phyloP scores from a whole-genome alignment of 2,888 invertebrate species.

The Himalopsyche tibetana region DNA sequence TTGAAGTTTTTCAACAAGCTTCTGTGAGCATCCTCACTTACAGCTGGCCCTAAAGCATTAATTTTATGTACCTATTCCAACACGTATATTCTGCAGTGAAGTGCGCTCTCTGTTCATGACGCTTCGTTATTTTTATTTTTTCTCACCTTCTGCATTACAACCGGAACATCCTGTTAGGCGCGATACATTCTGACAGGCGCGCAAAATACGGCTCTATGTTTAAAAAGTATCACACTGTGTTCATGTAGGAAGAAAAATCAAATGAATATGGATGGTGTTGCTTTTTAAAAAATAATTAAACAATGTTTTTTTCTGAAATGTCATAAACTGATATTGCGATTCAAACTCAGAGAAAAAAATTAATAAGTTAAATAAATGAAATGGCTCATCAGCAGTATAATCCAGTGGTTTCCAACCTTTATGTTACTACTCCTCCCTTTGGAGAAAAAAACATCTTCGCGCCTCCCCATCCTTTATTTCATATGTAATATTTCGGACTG shows the following conservation, averaged over 20 bases:
- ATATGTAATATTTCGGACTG: too few species aligned
- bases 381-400: too few species aligned
- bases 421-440: too few species aligned
- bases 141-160: slow-evolving; percentile 17
- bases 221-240: slow-evolving; percentile 27
- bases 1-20: too few species aligned
- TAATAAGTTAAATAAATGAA: too few species aligned
- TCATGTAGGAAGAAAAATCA: slow-evolving; percentile 16
- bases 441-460: too few species aligned
- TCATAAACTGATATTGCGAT: too few species aligned
- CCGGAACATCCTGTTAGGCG: slow-evolving; percentile 41
- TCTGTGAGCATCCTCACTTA: not conserved
- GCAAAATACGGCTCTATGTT: slow-evolving; percentile 31
- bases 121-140: slow-evolving; percentile 41
- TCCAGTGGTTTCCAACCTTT: too few species aligned
- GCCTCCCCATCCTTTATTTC: too few species aligned
- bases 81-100: slow-evolving; percentile 37
- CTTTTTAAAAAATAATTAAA: not conserved
- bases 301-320: too few species aligned
- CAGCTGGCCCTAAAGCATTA: not conserved
- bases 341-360: too few species aligned
- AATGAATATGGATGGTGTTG: slow-evolving; percentile 15
- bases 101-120: slow-evolving; percentile 5
- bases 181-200: slow-evolving; percentile 37
- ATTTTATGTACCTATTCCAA: slow-evolving; percentile 12